Evolutionary conservation across 2,888 invertebrate species (phyloP).

Genomic region (Hartigia nigra): DNA sequence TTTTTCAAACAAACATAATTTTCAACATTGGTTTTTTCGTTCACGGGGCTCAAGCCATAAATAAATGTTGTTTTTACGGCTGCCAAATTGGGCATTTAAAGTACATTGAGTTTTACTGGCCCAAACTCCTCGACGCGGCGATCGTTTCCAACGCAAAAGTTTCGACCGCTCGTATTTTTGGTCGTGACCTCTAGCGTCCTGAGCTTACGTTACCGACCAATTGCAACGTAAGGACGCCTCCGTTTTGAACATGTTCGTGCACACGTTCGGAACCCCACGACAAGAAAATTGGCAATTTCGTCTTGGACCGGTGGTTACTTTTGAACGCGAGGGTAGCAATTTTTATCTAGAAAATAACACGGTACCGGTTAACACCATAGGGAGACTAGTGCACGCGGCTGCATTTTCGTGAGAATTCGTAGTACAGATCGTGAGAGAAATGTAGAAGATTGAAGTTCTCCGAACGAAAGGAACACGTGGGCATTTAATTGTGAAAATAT

Average conservation of each 20-base stretch:
- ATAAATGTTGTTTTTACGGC: slow-evolving; percentile 66
- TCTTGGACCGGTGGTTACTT: background rate
- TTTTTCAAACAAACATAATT: slow-evolving; percentile 49
- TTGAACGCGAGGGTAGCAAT: slow-evolving; percentile 44
- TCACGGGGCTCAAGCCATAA: slow-evolving; percentile 57
- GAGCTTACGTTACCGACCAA: background rate
- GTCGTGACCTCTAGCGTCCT: background rate
- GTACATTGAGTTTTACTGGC: slow-evolving; percentile 53
- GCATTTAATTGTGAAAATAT: background rate
- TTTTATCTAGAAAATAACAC: slow-evolving; percentile 47
- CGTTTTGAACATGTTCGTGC: background rate
- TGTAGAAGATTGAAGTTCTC: background rate
- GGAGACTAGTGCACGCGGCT: background rate
- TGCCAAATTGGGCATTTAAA: slow-evolving; percentile 65
- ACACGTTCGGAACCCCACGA: background rate
- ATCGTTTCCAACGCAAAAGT: background rate
- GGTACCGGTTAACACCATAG: slow-evolving; percentile 37
- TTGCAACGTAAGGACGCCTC: background rate
- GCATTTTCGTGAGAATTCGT: background rate
- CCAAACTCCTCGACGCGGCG: slow-evolving; percentile 9
- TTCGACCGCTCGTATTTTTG: background rate
- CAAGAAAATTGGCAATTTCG: background rate
- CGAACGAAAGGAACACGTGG: background rate
- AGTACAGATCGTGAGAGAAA: background rate
- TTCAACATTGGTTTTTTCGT: slow-evolving; percentile 40